Base-by-base conservation (phyloP, 2,797 vertebrate species). In the Micromesistius poutassou region DNA sequence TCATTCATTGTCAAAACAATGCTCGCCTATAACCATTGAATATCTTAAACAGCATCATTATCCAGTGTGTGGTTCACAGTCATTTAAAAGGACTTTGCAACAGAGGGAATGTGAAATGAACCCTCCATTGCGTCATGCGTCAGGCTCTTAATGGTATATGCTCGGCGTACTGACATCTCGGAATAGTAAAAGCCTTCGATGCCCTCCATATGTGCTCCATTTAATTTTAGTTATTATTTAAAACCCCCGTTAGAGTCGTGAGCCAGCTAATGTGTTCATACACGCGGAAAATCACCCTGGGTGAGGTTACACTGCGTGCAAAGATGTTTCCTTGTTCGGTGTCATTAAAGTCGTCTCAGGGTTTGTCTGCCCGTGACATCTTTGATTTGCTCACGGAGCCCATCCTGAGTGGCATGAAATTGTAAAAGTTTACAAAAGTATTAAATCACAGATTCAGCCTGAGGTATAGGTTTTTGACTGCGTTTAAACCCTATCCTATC, bases 231-330 rank as follows among this genome's bases (percentile, higher is more conserved):
- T 77, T 84, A 85, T 87, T 78, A 78, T 62, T 62, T n/a, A 62
- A 62, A 55, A 22, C 46, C 16, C 16, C 46, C 36, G 14, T 55
- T 55, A 55, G 46, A 55, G 78, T 84, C 83, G 73, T 88, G 88
- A 90, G 89, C 82, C 85, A 87, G 82, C 87, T 90, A 83, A 89
- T 86, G 72, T 76, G 86, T 86, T 87, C 82, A 80, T 72, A 83
- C 82, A 73, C 7, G 71, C 82, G 77, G 80, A 85, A 83, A 87
- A 86, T 84, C 84, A 79, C 75, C 77, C 74, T 75, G 78, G 77
- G 81, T 85, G 83, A 71, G 71, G 84, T 81, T 86, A 62, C 78
- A 70, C 42, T 68, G 35, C 55, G 85, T 81, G 84, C 25, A 74
- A 73, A 85, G 79, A 80, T 33, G n/a, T 74, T 68, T 80, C 80